Base-by-base conservation (phyloP, 92 coral and sea anemone species). In the Diadumene lineata region DNA sequence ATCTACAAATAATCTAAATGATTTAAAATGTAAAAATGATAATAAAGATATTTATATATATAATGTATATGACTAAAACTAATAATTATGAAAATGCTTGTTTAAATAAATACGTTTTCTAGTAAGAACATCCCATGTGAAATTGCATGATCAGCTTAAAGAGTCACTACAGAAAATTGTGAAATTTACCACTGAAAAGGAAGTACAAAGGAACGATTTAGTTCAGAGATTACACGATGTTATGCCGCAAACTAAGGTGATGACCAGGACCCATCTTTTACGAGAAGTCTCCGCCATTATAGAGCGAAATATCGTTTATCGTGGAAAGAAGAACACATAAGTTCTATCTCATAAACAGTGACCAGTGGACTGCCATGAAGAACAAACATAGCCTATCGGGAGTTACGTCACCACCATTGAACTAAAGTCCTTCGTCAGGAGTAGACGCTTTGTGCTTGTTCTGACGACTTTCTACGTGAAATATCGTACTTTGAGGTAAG, bases 321-420 rank as follows among this genome's bases (percentile, higher is more conserved):
- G 65, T 21, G 65, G 65, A 3, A 60, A 60, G 17, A 60, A 60
- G 17, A 60, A 60, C 7, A 2, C 17, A 32, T 60, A 60, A 60
- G 65, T 23, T 56, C 7, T 10, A 56, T 21, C 22, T 6, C 9
- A 56, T 10, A 21, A 10, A 9, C 11, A 56, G 22, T 56, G 7
- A 21, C 11, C 23, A n/a, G 11, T 56, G 62, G 9, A 17, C 51
- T 8, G 9, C n/a, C 3, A 4, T 23, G 7, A 38, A 38, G 13
- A 6, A 38, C 6, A 4, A 38, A 6, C 6, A 13, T 38, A 23
- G 65, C 22, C 26, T 60, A 60, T 7, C 1, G 7, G 7, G 7
- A 23, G 29, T 23, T 6, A 2, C 7, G 7, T 7, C 17, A 83
- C 51, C 70, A 83, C 64, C 33, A 75, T 51, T 72, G 69, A n/a